Percentiles rank a stretch among this genome's conserved stretches.
phyloP scores from a whole-genome alignment of 2,888 invertebrate genomes.

The Eristalinus sepulchralis region DNA sequence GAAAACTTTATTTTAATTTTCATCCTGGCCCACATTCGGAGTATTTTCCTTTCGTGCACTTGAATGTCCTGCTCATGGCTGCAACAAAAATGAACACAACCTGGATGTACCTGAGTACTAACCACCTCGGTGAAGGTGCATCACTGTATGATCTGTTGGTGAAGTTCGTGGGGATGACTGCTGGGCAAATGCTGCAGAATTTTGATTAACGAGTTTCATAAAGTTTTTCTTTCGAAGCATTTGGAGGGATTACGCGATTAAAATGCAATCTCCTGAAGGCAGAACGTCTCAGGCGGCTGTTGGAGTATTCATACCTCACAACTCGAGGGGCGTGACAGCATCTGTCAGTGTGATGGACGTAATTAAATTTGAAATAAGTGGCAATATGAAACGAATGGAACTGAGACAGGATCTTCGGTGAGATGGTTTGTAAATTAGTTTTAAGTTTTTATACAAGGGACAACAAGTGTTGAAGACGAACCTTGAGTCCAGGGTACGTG shows the following conservation, averaged over 20 bases:
- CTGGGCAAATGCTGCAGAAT: neutral
- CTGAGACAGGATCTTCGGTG: no score
- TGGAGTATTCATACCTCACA: neutral
- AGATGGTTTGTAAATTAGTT: no score
- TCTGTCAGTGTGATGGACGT: neutral
- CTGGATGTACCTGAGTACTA: neutral
- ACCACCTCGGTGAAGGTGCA: neutral
- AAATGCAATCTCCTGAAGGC: neutral
- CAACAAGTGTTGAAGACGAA: no score
- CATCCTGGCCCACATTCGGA: neutral
- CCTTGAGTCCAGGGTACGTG: no score
- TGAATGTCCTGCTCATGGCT: neutral
- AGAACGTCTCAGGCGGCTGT: neutral
- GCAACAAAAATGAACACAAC: neutral
- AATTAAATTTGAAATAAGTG: neutral
- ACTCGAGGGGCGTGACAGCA: neutral
- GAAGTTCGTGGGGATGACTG: neutral
- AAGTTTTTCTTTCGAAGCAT: neutral
- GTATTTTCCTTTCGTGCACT: neutral
- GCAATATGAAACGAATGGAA: neutral
- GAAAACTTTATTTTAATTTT: constrained; percentile 26
- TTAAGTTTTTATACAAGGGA: no score
- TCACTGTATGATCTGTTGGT: neutral
- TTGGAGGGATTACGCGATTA: neutral
- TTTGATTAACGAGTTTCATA: neutral